Evolutionary conservation across 2,888 invertebrate genomes (phyloP), one percentile per base, ranked within the genome.

Genomic region (Cosmopolites sordidus): DNA sequence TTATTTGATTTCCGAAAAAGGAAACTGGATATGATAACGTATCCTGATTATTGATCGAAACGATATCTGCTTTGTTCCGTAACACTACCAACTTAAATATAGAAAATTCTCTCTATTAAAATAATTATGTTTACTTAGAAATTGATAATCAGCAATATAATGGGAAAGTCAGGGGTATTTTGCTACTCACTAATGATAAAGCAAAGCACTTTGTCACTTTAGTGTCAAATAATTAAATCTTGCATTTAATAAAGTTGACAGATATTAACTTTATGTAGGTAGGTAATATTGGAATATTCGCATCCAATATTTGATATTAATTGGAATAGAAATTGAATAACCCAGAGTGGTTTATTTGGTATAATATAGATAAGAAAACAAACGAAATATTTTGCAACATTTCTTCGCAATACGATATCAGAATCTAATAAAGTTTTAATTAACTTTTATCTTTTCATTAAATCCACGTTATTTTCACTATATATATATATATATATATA

Each of bases 391-490:
- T 5, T 5, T 5, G 4, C 22, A 22, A 22, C 8, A 22, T 5
- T 22, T 22, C 4, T 22, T 22, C 8, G 4, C 22, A 22, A 22
- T 22, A 22, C 22, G 38, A 38, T 30, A 40, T 44, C n/a, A 17
- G 45, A 30, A 44, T 54, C 48, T 49, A 45, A 43, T 43, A 43
- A 55, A 5, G 3, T 54, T 46, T 41, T 38, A 50, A 50, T 51
- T 56, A 56, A 48, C 51, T 51, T 56, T 51, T 30, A 37, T 51
- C 47, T 51, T 56, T 56, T 51, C 56, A 56, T 56, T 56, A 56
- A 51, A 39, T 56, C 51, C 51, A 56, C 48, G 51, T 48, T 40
- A 44, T 56, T 51, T 51, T 56, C 56, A 44, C 46, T 41, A 41
- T 56, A 48, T 51, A 56, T 29, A 48, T 56, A 47, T 51, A 33